A percentile compares a stretch with the other conserved stretches of the same genome.
Conservation (phyloP, 2,797 vertebrate species). For the Urocyon cinereoargenteus region DNA sequence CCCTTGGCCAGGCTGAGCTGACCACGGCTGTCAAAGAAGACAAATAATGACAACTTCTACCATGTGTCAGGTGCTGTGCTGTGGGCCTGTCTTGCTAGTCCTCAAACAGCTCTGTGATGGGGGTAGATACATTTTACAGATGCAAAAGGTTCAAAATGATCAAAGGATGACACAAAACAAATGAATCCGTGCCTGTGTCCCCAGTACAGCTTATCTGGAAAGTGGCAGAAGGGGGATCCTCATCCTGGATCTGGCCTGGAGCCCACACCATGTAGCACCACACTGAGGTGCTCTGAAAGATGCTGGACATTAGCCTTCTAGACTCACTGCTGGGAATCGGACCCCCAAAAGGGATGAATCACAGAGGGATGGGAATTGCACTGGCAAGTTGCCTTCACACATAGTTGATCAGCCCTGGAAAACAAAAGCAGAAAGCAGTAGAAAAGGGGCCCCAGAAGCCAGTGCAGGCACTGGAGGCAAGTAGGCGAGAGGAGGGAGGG, state of each 20-base stretch:
- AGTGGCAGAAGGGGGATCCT: neutral
- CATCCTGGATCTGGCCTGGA: neutral
- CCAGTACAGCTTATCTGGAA: neutral
- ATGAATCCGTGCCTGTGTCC: neutral
- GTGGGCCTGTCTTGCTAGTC: neutral
- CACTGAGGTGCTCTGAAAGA: neutral
- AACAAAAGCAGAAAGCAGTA: neutral
- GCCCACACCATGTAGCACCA: neutral
- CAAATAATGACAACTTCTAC: neutral
- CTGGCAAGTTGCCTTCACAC: neutral
- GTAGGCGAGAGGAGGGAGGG: neutral
- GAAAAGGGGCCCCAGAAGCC: neutral
- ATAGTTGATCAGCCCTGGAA: neutral
- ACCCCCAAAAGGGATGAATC: neutral
- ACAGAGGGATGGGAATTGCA: rapidly evolving
- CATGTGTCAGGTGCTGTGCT: neutral
- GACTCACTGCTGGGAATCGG: neutral
- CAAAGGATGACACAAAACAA: neutral
- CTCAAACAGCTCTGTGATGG: too few relatives aligned
- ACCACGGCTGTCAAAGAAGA: neutral
- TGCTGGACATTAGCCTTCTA: neutral
- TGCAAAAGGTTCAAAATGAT: neutral
- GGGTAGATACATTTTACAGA: neutral
- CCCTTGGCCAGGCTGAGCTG: neutral
- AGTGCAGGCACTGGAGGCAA: neutral